A percentile compares a stretch with the other conserved stretches of the same genome.
Evolutionary conservation across 1,140 invertebrate genomes (phyloP).

Genomic region (Apocrypta bakeri): DNA sequence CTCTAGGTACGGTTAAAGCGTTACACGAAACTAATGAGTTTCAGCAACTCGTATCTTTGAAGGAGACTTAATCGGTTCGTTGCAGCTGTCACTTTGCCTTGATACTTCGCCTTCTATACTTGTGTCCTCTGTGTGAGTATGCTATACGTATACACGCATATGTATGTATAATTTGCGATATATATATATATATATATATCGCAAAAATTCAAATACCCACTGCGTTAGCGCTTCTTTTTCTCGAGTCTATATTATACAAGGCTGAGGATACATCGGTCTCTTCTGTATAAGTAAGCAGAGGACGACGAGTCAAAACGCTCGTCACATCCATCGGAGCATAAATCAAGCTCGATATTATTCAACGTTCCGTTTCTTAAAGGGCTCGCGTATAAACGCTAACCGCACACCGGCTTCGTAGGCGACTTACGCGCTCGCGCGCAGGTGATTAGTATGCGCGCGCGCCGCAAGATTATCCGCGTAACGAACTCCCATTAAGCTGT

Average conservation of each 20-base stretch:
- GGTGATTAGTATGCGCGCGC: constrained; percentile 28
- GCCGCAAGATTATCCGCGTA: constrained; percentile 49
- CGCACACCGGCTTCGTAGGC: neutral
- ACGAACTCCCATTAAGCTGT: constrained; percentile 58
- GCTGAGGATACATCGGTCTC: too few species aligned
- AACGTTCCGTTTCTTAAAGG: constrained; percentile 36
- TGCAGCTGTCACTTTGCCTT: constrained; percentile 43
- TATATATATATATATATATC: neutral
- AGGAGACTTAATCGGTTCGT: constrained; percentile 46
- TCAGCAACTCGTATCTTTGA: constrained; percentile 44
- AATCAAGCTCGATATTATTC: constrained; percentile 28
- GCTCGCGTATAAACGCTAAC: neutral
- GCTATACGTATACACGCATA: neutral
- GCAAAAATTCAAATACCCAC: constrained; percentile 9
- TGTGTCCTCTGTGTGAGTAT: neutral
- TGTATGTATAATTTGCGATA: neutral
- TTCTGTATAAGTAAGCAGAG: too few species aligned
- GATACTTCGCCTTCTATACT: neutral
- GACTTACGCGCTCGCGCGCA: constrained; percentile 12
- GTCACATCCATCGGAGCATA: constrained; percentile 9
- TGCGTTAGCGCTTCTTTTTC: constrained; percentile 4
- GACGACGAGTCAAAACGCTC: neutral
- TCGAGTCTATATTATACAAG: neutral
- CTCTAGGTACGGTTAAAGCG: constrained; percentile 4
- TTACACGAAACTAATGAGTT: constrained; percentile 47